Evolutionary conservation across 2,797 vertebrate genomes (phyloP).

Genomic region (Melanotaenia maccullochi): DNA sequence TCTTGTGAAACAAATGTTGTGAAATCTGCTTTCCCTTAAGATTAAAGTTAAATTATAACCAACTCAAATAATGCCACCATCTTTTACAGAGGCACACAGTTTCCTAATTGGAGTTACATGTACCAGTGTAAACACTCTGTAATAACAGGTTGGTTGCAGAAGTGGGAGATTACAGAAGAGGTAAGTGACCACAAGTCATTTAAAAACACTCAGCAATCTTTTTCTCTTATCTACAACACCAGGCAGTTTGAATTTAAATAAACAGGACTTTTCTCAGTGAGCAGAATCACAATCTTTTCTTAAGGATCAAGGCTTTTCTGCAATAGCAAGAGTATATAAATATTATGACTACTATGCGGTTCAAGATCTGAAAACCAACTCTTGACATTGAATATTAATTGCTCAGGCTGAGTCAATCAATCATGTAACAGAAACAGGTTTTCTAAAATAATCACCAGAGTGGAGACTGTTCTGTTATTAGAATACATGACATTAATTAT

Average conservation of each 20-base stretch:
- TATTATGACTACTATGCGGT: conserved; percentile 17
- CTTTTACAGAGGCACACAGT: conserved; percentile 9
- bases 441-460: not conserved
- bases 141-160: conserved; percentile 44
- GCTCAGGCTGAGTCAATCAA: too few species aligned
- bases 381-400: conserved; percentile 1
- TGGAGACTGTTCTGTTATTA: not conserved
- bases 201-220: conserved; percentile 11
- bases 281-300: conserved; percentile 16
- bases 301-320: not conserved
- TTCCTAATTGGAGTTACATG: conserved; percentile 49
- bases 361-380: conserved; percentile 9
- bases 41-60: conserved; percentile 38
- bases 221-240: conserved; percentile 8
- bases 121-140: conserved; percentile 26
- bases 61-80: conserved; percentile 28
- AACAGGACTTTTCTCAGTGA: conserved; percentile 20
- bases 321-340: conserved; percentile 18
- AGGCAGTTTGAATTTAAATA: conserved; percentile 19
- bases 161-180: conserved; percentile 29
- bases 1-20: conserved; percentile 9
- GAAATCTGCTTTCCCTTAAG: conserved; percentile 19
- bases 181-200: conserved; percentile 15
- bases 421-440: conserved; percentile 2
- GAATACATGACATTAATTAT: not conserved